phyloP scores from a whole-genome alignment of 2,113 vertebrate genomes.

The Gopherus evgoodei region DNA sequence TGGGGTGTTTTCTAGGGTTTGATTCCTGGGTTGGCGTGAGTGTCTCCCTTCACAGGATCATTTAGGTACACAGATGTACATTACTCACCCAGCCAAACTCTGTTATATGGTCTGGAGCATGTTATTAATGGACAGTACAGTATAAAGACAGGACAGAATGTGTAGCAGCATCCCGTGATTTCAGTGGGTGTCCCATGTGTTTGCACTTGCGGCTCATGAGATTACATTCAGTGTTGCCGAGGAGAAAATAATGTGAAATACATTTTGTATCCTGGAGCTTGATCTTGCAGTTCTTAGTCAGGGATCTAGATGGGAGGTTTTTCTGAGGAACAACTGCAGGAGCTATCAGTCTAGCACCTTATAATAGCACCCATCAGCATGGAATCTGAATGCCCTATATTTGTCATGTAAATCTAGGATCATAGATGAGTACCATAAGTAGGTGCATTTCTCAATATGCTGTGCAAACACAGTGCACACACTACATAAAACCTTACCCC shows the following conservation, averaged over 20 bases:
- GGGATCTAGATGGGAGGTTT: not conserved
- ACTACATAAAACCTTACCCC: not conserved
- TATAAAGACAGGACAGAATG: not conserved
- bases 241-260: too few species aligned
- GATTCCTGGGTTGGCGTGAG: too few species aligned
- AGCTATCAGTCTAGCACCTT: not conserved
- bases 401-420: not conserved
- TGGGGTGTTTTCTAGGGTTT: too few species aligned
- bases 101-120: too few species aligned
- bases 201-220: too few species aligned
- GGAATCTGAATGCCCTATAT: not conserved
- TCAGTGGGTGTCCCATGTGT: not conserved
- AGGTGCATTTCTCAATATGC: not conserved
- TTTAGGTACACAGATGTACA: not conserved
- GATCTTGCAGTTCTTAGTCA: not conserved
- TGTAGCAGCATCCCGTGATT: not conserved
- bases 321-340: not conserved
- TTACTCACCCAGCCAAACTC: too few species aligned
- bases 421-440: not conserved
- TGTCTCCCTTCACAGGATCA: too few species aligned
- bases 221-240: too few species aligned
- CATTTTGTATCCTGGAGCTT: not conserved
- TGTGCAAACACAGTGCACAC: not conserved
- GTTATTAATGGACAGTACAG: too few species aligned
- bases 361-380: rapidly evolving